Base-by-base conservation (phyloP, 2,888 invertebrate species). In the Euplexia lucipara region DNA sequence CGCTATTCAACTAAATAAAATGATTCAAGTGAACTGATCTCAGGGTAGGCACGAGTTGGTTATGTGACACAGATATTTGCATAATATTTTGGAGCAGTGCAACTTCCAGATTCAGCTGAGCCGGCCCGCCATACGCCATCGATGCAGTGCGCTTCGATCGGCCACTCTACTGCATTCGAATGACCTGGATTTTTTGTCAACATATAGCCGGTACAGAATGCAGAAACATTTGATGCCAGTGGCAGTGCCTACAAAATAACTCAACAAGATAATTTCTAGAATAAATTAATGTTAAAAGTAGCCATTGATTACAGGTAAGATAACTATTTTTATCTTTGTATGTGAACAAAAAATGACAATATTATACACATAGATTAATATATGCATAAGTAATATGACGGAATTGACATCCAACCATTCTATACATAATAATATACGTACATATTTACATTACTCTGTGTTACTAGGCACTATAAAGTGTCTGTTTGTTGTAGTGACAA, bases 1-100 rank as follows among this genome's bases (percentile, higher is more conserved):
- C 75, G 56, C 51, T 45, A 8, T 56, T 58, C n/a, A 41, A 26
- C 35, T 39, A 37, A 52, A 42, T 63, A 69, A 69, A 69, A 48
- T 39, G 18, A 70, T 49, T 57, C 48, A 52, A 68, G 57, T 58
- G 65, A 70, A 44, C 66, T 68, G 72, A 58, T 66, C 65, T 77
- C 62, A 77, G 75, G 39, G 56, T 63, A 66, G 54, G 61, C 49
- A 51, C 30, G 26, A 67, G 56, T 37, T 61, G 62, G 52, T 53
- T 63, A 76, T 70, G 71, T 83, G 83, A 75, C 78, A 80, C 78
- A 79, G 57, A 71, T 63, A 89, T 92, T 91, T 81, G 78, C 92
- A 92, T 92, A 83, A 57, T 35, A 20, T 83, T 91, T 88, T 90
- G 91, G 92, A 69, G 71, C 74, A 76, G 70, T 72, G 70, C 85